A percentile compares a stretch with the other conserved stretches of the same genome.
Conservation (phyloP, 2,888 invertebrate genomes). For the Augochlorella aurata region DNA sequence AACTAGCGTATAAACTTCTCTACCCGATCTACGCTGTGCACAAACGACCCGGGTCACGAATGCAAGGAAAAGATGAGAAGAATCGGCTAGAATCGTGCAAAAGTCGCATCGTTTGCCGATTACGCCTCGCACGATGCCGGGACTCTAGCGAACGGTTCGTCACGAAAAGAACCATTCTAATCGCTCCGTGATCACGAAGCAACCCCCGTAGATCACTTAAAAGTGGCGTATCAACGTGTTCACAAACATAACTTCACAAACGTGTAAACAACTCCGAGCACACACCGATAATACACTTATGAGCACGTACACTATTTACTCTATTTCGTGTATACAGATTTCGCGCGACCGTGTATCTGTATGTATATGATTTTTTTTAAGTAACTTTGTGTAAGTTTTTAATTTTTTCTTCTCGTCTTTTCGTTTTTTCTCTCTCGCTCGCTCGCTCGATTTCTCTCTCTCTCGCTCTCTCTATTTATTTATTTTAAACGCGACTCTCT, state of each 20-base stretch:
- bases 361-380: slow-evolving; percentile 28
- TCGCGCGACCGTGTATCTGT: not conserved
- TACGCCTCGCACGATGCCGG: not conserved
- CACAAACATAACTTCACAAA: slow-evolving; percentile 39
- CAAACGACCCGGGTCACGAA: no score
- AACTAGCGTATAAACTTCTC: no score
- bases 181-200: slow-evolving; percentile 6
- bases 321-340: slow-evolving; percentile 18
- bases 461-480: slow-evolving; percentile 9
- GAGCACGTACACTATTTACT: slow-evolving; percentile 21
- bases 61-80: not conserved
- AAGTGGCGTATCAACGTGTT: slow-evolving; percentile 29
- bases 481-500: slow-evolving; percentile 2
- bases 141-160: not conserved
- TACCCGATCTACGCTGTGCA: not conserved
- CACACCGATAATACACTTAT: slow-evolving; percentile 34
- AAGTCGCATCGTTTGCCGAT: not conserved
- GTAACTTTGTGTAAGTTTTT: slow-evolving; percentile 39
- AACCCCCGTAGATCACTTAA: not conserved
- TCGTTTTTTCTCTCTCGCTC: not conserved
- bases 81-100: not conserved
- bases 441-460: not conserved
- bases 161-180: slow-evolving; percentile 14
- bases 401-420: slow-evolving; percentile 18
- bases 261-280: slow-evolving; percentile 30